These are phyloP conservation scores for Poeciliopsis presidionis DNA, from an alignment of 2,797 vertebrate genomes.

Conservation along the genomic window DNA sequence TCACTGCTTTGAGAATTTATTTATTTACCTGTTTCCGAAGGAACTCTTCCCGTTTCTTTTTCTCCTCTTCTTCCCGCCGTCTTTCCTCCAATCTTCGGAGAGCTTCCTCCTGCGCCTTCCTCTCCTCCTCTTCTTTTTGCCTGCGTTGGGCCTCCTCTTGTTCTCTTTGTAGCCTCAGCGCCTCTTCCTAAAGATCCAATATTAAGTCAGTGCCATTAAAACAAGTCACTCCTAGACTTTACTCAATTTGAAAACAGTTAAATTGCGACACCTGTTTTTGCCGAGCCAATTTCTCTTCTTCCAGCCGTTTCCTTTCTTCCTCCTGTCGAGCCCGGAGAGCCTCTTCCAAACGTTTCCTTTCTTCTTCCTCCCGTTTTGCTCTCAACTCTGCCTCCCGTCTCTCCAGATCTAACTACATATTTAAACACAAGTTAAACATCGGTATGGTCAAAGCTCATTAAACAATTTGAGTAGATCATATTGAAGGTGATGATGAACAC, in stretches of 20 bases:
- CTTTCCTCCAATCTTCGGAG: conserved; percentile 89
- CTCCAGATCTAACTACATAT: conserved; percentile 90
- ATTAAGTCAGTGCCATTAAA: conserved; percentile 18
- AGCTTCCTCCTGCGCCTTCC: conserved; percentile 92
- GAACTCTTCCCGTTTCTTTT: conserved; percentile 90
- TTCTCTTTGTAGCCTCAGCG: conserved; percentile 88
- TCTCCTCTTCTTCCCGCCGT: conserved; percentile 88
- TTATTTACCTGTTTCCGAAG: conserved; percentile 90
- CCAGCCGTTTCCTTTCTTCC: conserved; percentile 87
- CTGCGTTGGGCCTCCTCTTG: conserved; percentile 90
- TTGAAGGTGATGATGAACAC: not conserved
- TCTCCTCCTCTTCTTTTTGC: conserved; percentile 88
- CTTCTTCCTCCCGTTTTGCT: conserved; percentile 94
- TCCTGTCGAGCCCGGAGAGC: conserved; percentile 88
- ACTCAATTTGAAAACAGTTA: not conserved
- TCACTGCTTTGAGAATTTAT: not conserved
- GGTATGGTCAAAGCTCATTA: no score
- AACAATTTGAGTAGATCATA: not conserved
- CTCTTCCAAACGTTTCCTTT: conserved; percentile 92
- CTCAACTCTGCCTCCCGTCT: conserved; percentile 92
- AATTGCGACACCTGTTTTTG: conserved; percentile 85
- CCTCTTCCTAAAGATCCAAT: conserved; percentile 85
- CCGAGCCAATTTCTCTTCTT: conserved; percentile 88
- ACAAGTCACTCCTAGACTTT: not conserved
- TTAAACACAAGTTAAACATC: not conserved